Base-by-base conservation (phyloP, 2,797 vertebrate genomes). In the Rhabdophis nuchalis region DNA sequence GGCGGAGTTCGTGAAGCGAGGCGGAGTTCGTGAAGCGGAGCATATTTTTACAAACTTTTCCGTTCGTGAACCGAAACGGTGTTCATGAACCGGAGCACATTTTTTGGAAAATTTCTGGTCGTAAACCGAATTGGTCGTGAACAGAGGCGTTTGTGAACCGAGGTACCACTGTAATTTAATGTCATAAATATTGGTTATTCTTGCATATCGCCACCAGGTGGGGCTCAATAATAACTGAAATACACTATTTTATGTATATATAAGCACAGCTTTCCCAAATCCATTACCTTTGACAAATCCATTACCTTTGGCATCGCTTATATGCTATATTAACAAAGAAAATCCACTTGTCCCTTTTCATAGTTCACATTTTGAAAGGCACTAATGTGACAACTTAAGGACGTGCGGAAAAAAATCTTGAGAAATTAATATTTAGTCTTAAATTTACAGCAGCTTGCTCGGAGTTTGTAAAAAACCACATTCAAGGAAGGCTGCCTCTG, bases 211-310 rank as follows among this genome's bases (percentile, higher is more conserved):
- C 97, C 98, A 98, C 97, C 96, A 98, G 98, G 96, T 97, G 97
- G 97, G 12, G 97, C 96, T 96, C 96, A n/a, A 90, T 96, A 94
- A 96, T 93, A 98, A 95, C 95, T 18, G 90, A 97, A 98, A 92
- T 89, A 41, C 11, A 8, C 12, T 64, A 86, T 94, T 82, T 46
- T 85, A 91, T 68, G 92, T 64, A 20, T 23, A 13, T 85, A 4
- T 13, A 52, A 23, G 86, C 18, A 56, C 57, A 72, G 86, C n/a
- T 93, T 91, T 64, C 50, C 89, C 58, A 86, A 89, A 87, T 92
- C 58, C 56, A 46, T 93, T 32, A 5, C 41, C 60, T 64, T 64
- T n/a, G 27, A 27, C 29, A n/a, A 89, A 87, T 92, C 58, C 56
- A 46, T 93, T 32, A 5, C 41, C 60, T 64, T 64, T n/a, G 27